Base-by-base conservation (phyloP, 2,797 vertebrate genomes). In the Diglossa cyanea region DNA sequence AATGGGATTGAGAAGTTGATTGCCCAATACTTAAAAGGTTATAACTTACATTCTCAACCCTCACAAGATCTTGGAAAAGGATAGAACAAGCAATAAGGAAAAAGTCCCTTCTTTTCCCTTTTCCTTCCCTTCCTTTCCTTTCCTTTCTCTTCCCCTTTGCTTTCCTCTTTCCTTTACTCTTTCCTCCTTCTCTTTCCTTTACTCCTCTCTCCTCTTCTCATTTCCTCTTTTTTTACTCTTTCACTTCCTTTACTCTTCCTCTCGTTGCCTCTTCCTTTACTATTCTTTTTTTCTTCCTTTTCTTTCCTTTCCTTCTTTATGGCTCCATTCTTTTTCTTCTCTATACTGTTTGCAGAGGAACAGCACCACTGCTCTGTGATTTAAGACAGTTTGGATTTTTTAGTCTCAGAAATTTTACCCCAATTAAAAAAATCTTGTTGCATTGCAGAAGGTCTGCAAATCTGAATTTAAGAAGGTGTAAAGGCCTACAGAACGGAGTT, bases 81-180 rank as follows among this genome's bases (percentile, higher is more conserved):
- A 88, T 40, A 92, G 78, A 85, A 89, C 88, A 93, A 97, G 94
- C 95, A 97, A 96, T 95, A 94, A 88, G 42, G 65, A 95, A 63
- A 94, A 97, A 86, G 54, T 78, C 17, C 7, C 12, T 17, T 12
- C 4, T 21, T 44, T 68, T 88, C 82, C 20, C 21, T 24, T 73
- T 87, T 76, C 18, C 24, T 35, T 21, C 11, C 8, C 11, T 35
- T 82, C 44, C 79, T 16, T 35, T 82, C 44, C 79, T 16, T 60
- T 70, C 6, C 25, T 20, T 24, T 82, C 5, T 7, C 17, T 31
- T 61, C 23, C 28, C 24, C 13, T 20, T 16, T 15, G 11, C 26
- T 28, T 28, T 19, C 8, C 21, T 12, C 26, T 39, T 21, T 17
- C 37, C 11, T 30, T 9, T 37, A 4, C 9, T 72, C 50, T 42